These are phyloP conservation scores for Synanthedon tipuliformis DNA, from an alignment of 2,888 invertebrate species.

Conservation along the genomic window DNA sequence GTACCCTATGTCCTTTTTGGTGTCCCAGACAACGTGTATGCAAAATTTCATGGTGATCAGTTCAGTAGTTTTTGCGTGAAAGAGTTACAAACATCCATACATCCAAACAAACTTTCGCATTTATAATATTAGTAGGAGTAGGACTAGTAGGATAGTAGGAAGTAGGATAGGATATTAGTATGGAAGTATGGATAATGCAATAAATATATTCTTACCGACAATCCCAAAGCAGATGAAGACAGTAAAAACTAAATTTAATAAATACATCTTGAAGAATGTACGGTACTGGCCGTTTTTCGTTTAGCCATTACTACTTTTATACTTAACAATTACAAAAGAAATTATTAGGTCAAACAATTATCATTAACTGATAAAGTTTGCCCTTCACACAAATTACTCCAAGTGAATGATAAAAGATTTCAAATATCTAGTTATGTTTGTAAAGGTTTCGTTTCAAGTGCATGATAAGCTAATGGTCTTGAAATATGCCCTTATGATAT, in stretches of 20 bases:
- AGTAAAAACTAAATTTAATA: constrained; percentile 16
- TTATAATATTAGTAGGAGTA: too few relatives aligned
- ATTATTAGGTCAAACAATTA: constrained; percentile 48
- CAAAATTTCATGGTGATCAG: too few relatives aligned
- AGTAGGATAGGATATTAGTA: too few relatives aligned
- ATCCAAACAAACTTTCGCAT: too few relatives aligned
- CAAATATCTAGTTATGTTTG: constrained; percentile 5
- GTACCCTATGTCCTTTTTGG: too few relatives aligned
- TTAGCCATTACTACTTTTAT: constrained; percentile 29
- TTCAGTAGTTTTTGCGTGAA: too few relatives aligned
- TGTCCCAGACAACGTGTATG: too few relatives aligned
- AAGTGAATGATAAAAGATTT: constrained; percentile 27
- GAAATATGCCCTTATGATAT: background rate
- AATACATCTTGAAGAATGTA: constrained; percentile 25
- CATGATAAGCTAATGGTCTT: constrained; percentile 3
- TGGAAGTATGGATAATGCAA: too few relatives aligned
- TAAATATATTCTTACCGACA: constrained; percentile 21
- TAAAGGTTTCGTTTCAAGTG: constrained; percentile 11
- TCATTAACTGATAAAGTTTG: constrained; percentile 37
- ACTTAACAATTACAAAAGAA: constrained; percentile 40
- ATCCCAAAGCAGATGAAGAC: constrained; percentile 15
- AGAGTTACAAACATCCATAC: too few relatives aligned
- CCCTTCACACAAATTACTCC: constrained; percentile 54
- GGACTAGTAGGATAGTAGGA: too few relatives aligned
- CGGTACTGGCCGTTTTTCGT: constrained; percentile 10